Evolutionary conservation across 2,113 vertebrate species (phyloP).

Genomic region (Eleginops maclovinus): DNA sequence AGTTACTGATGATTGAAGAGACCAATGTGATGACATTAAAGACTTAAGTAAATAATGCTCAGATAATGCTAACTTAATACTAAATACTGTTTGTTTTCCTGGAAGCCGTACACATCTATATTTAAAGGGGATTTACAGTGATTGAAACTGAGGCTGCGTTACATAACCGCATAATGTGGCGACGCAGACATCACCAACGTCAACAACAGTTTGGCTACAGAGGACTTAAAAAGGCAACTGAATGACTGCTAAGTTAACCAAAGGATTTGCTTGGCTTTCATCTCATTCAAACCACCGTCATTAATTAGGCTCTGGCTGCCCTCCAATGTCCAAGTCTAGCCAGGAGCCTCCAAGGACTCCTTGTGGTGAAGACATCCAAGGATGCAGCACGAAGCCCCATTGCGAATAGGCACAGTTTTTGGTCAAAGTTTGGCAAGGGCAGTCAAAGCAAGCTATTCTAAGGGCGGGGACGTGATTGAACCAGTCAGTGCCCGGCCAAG

Average conservation of each 20-base stretch:
- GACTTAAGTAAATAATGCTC: slow-evolving; percentile 43
- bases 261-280: slow-evolving; percentile 70
- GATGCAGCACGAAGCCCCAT: slow-evolving; percentile 35
- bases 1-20: slow-evolving; percentile 31
- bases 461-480: slow-evolving; percentile 57
- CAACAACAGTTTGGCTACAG: slow-evolving; percentile 53
- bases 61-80: slow-evolving; percentile 24
- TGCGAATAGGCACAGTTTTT: slow-evolving; percentile 75
- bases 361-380: slow-evolving; percentile 67
- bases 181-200: slow-evolving; percentile 44
- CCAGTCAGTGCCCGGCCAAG: slow-evolving; percentile 48
- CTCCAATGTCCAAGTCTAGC: slow-evolving; percentile 55
- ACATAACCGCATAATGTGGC: slow-evolving; percentile 57
- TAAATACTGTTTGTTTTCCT: slow-evolving; percentile 53
- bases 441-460: slow-evolving; percentile 70
- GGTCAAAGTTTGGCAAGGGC: slow-evolving; percentile 71
- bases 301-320: slow-evolving; percentile 77
- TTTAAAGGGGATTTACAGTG: slow-evolving; percentile 65
- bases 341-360: slow-evolving; percentile 58
- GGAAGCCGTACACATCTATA: slow-evolving; percentile 64
- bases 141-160: slow-evolving; percentile 53
- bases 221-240: slow-evolving; percentile 62
- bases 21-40: slow-evolving; percentile 14
- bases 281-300: slow-evolving; percentile 68
- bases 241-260: slow-evolving; percentile 60